Conservation (phyloP, 2,888 invertebrate genomes). For the Mellilla xanthometata region DNA sequence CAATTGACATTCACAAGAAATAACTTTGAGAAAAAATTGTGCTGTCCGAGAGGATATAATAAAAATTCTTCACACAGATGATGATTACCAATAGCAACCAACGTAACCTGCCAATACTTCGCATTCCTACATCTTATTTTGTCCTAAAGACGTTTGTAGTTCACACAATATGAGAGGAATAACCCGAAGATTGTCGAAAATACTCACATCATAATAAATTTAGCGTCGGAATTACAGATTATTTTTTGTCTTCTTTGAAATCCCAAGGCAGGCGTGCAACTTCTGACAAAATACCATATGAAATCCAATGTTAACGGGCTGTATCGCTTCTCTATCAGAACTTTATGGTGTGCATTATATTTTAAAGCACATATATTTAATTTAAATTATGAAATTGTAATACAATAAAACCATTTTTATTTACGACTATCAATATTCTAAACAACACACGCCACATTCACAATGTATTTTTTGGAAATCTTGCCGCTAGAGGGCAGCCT, state of each 20-base stretch:
- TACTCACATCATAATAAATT: slow-evolving; percentile 79
- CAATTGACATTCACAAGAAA: too few relatives aligned
- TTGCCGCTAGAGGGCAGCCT: slow-evolving; percentile 63
- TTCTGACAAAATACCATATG: slow-evolving; percentile 73
- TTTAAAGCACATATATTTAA: slow-evolving; percentile 55
- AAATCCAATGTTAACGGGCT: slow-evolving; percentile 49
- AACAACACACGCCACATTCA: slow-evolving; percentile 84
- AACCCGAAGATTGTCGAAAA: slow-evolving; percentile 43
- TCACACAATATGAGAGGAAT: slow-evolving; percentile 24
- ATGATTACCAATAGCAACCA: slow-evolving; percentile 15
- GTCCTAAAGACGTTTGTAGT: slow-evolving; percentile 1
- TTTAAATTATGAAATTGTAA: slow-evolving; percentile 53
- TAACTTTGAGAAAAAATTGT: too few relatives aligned
- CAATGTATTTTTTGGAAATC: slow-evolving; percentile 68
- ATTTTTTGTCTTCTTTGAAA: slow-evolving; percentile 77
- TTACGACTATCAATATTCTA: slow-evolving; percentile 77
- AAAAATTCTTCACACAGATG: slow-evolving; percentile 1
- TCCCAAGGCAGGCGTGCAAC: slow-evolving; percentile 81
- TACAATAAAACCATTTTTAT: slow-evolving; percentile 73
- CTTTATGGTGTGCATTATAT: slow-evolving; percentile 44
- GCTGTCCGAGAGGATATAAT: too few relatives aligned
- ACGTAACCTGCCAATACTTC: slow-evolving; percentile 50
- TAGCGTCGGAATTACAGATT: slow-evolving; percentile 72
- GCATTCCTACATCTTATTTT: not conserved
- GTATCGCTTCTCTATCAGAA: slow-evolving; percentile 45